Percentiles rank a stretch among this genome's conserved stretches.
Evolutionary conservation across 2,888 invertebrate species (phyloP).

Genomic region (Alloplasta piceator): DNA sequence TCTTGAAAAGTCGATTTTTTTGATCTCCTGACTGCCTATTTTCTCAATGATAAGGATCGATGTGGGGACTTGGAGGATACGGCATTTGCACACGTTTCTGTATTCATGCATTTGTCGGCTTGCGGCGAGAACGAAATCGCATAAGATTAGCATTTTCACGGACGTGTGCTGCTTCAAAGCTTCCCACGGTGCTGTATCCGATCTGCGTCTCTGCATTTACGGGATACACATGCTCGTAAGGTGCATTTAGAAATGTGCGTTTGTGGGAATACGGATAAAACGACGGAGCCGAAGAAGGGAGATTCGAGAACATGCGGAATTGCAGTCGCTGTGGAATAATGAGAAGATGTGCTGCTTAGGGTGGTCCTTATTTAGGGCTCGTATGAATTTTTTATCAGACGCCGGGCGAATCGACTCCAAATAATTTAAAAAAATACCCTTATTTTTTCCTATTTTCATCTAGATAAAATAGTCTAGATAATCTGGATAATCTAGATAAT

Average conservation of each 20-base stretch:
- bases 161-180: constrained; percentile 58
- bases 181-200: constrained; percentile 68
- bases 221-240: constrained; percentile 10
- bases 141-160: constrained; percentile 80
- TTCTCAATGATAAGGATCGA: neutral
- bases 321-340: constrained; percentile 61
- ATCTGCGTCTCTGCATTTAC: constrained; percentile 53
- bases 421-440: too few species aligned
- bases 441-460: too few species aligned
- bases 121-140: constrained; percentile 70
- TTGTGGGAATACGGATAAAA: constrained; percentile 2
- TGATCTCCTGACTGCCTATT: neutral
- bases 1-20: too few species aligned
- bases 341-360: constrained; percentile 60
- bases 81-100: too few species aligned
- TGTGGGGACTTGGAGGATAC: too few species aligned
- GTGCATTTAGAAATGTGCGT: constrained; percentile 8
- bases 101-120: neutral
- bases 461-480: too few species aligned
- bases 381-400: too few species aligned
- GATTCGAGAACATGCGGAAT: constrained; percentile 39
- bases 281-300: neutral
- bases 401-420: too few species aligned
- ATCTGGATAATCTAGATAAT: too few species aligned
- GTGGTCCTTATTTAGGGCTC: constrained; percentile 31